Base-by-base conservation (phyloP, 1,140 invertebrate genomes). In the Drosophila virilis region DNA sequence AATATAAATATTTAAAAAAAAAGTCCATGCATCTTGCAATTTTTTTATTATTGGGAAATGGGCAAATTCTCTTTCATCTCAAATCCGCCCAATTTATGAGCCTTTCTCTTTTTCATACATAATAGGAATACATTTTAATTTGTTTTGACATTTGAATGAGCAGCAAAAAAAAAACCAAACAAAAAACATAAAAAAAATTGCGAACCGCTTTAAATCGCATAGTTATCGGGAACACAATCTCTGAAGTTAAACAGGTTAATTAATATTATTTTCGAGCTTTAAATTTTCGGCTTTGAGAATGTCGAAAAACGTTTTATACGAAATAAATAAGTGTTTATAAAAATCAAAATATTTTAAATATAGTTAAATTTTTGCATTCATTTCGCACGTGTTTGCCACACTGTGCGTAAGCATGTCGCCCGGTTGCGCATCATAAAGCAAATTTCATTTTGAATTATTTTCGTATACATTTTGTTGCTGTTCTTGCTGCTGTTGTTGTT, bases 371-470 rank as follows among this genome's bases (percentile, higher is more conserved):
- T 61, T 61, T 8, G 8, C 32, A 22, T 1, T 12, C 15, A 40
- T n/a, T 8, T 58, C 8, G 0, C 8, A 0, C 32, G 13, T 5
- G 6, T 15, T 66, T 1, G 46, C 1, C 8, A 9, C 83, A 86
- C 66, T 79, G 83, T 86, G 79, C 76, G 76, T 82, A 77, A 72
- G 58, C 70, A 80, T 65, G 84, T 86, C 77, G 73, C 82, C 78
- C 80, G 80, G 85, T 86, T 90, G 86, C 86, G 86, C 91, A 86
- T 91, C 85, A 91, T 91, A 91, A 91, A 91, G 86, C 90, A 91
- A 91, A 91, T 89, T 91, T 89, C 90, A 83, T 91, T 91, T 91
- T 91, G 90, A 91, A 91, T 86, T 91, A 91, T 91, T 91, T 82
- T 91, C 76, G 52, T 86, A 88, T 86, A 86, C 80, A 70, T 70